These are phyloP conservation scores for Psilopogon haemacephalus DNA, from an alignment of 2,113 vertebrate genomes.

Conservation along the genomic window DNA sequence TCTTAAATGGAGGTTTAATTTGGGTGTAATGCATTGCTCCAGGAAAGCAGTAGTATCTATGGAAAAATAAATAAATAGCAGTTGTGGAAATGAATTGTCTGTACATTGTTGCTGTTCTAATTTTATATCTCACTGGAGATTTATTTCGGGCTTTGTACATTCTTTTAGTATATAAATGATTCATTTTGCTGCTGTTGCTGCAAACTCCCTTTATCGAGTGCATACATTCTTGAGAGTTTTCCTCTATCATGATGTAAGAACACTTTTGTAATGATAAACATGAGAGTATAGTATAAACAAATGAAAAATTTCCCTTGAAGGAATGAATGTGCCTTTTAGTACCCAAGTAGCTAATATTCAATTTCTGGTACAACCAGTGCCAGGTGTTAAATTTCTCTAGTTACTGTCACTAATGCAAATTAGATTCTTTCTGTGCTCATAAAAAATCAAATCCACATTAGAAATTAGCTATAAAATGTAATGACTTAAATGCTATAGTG, in stretches of 20 bases:
- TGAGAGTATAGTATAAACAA: slow-evolving; percentile 76
- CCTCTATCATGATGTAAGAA: slow-evolving; percentile 69
- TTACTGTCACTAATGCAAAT: slow-evolving; percentile 90
- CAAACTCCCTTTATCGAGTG: slow-evolving; percentile 40
- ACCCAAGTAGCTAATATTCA: slow-evolving; percentile 83
- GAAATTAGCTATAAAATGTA: slow-evolving; percentile 89
- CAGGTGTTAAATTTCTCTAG: slow-evolving; percentile 88
- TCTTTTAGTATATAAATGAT: slow-evolving; percentile 68
- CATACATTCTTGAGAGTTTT: slow-evolving; percentile 67
- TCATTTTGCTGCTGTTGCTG: slow-evolving; percentile 66
- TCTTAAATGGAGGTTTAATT: slow-evolving; percentile 71
- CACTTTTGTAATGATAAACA: slow-evolving; percentile 78
- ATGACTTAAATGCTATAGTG: slow-evolving; percentile 87
- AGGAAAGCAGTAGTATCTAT: slow-evolving; percentile 7
- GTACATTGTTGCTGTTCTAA: slow-evolving; percentile 29
- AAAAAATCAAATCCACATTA: slow-evolving; percentile 89
- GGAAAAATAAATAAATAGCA: slow-evolving; percentile 47
- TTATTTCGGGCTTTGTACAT: slow-evolving; percentile 38
- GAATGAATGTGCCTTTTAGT: slow-evolving; percentile 76
- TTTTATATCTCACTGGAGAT: slow-evolving; percentile 60
- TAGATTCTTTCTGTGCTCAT: slow-evolving; percentile 84
- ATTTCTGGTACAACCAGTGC: slow-evolving; percentile 79
- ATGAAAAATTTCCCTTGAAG: slow-evolving; percentile 79
- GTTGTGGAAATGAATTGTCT: slow-evolving; percentile 47
- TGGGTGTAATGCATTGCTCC: slow-evolving; percentile 51